Base-by-base conservation (phyloP, 1,140 invertebrate genomes). In the Atta colombica region DNA sequence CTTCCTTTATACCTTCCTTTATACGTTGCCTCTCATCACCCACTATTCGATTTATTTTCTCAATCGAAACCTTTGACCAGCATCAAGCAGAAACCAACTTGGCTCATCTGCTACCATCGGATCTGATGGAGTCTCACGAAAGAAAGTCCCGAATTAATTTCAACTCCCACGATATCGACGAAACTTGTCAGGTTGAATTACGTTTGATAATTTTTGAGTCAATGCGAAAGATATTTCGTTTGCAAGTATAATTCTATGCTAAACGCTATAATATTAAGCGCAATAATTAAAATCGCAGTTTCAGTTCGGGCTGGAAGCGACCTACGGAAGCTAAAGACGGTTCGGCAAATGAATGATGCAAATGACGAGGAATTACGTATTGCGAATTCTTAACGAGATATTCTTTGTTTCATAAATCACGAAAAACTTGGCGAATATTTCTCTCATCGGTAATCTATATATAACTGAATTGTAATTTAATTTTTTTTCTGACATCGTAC, bases 131-230 rank as follows among this genome's bases (percentile, higher is more conserved):
- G 69, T 89, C 71, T 89, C 71, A 74, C 51, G 69, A 71, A 68
- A 75, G 74, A 89, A 77, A 82, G 78, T 89, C 88, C 63, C 88
- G 77, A 89, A 89, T 89, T 87, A 82, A 89, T 68, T 89, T 82
- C 65, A 55, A 21, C 25, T 49, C 21, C 16, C 55, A 39, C 58
- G 88, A 39, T 89, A 89, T 89, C 75, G 72, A 81, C 21, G 78
- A 89, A 74, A 80, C 55, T 71, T 77, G 88, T 72, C 88, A 60
- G 77, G 88, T 71, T 60, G 84, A 89, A 77, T 89, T 77, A 87
- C 71, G 88, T 65, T 35, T 71, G 88, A 88, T 89, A 89, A 89
- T 89, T 74, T 84, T 85, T 61, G 39, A 28, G 28, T 68, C 68
- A 39, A 72, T 63, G 88, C 77, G 66, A 53, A 80, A 55, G 72